Conservation (phyloP, 2,797 vertebrate species). For the Thunnus albacares region DNA sequence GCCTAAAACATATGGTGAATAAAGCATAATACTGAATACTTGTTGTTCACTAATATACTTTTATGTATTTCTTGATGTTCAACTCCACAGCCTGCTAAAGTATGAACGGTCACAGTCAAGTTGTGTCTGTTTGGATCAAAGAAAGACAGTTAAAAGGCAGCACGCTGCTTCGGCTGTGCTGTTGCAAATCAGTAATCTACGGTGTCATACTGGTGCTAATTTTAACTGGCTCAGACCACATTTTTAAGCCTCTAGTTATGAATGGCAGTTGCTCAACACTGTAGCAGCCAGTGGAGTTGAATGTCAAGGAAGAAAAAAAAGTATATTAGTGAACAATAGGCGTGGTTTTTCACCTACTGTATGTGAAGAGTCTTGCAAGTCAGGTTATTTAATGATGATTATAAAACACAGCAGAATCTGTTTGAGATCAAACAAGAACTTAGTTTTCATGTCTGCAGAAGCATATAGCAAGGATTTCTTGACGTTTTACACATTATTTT, state of each 20-base stretch:
- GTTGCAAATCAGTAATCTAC: background rate
- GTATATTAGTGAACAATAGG: background rate
- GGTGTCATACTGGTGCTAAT: background rate
- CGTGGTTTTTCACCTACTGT: background rate
- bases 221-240: constrained; percentile 3
- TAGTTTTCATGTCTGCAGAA: background rate
- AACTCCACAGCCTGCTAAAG: background rate
- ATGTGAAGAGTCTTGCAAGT: background rate
- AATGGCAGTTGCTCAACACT: background rate
- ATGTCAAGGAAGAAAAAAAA: background rate
- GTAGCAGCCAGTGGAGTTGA: background rate
- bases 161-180: background rate
- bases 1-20: too few relatives aligned
- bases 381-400: background rate
- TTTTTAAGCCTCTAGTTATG: background rate
- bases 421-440: background rate
- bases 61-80: too few relatives aligned
- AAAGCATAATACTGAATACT: too few relatives aligned
- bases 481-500: background rate
- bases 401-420: background rate
- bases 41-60: too few relatives aligned
- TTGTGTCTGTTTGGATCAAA: background rate
- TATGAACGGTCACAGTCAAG: too few relatives aligned
- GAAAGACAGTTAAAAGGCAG: background rate
- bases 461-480: background rate